Conservation (phyloP, 2,113 vertebrate genomes). For the Podarcis raffonei region DNA sequence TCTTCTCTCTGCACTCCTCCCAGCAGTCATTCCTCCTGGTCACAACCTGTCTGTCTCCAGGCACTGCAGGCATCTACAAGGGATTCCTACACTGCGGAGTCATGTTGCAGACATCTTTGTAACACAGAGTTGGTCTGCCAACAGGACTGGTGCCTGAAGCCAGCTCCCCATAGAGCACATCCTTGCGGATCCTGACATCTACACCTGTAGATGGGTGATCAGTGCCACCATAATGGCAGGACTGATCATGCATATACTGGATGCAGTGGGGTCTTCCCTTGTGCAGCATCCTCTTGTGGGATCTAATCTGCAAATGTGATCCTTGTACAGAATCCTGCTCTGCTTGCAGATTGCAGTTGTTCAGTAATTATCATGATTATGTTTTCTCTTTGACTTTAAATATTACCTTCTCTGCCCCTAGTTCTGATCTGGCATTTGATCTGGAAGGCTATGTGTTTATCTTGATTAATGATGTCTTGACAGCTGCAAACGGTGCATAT, state of each 20-base stretch:
- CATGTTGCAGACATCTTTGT: no score
- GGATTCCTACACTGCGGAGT: no score
- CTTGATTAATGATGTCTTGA: constrained; percentile 91
- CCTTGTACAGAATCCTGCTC: neutral
- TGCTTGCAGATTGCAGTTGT: neutral
- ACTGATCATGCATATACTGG: neutral
- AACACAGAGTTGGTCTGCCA: no score
- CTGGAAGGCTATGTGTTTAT: constrained; percentile 92
- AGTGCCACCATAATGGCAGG: neutral
- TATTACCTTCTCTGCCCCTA: constrained; percentile 48
- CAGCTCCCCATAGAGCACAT: no score
- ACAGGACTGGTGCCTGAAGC: no score
- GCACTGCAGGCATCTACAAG: no score
- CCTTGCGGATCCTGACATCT: fast-evolving
- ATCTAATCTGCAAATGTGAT: neutral
- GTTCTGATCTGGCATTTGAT: constrained; percentile 92
- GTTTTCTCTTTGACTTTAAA: neutral
- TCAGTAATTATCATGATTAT: neutral
- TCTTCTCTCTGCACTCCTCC: no score
- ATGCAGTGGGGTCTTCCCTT: neutral
- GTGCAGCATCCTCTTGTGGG: neutral
- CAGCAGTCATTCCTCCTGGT: no score
- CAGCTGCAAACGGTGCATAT: constrained; percentile 92
- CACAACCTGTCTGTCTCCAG: no score
- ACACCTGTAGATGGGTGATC: neutral